Base-by-base conservation (phyloP, 2,113 vertebrate genomes). In the Tympanuchus pallidicinctus region DNA sequence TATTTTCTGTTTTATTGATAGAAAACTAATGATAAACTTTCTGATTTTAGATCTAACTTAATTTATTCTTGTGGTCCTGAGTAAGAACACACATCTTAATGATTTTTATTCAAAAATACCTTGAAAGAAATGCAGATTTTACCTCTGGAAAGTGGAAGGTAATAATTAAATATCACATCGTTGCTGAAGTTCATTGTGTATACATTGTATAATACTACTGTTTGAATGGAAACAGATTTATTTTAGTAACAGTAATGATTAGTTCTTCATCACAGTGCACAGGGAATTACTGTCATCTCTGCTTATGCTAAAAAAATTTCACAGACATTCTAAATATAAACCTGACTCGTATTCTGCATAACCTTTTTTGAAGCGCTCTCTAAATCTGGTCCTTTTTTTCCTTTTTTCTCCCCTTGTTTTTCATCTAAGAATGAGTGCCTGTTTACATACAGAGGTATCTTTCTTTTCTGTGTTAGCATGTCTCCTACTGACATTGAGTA, bases 261-360 rank as follows among this genome's bases (percentile, higher is more conserved):
- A 91, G 27, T 32, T 64, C 91, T 76, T 63, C 2, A 7, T 78
- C 73, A 56, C 7, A 73, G 38, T 79, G 42, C 32, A 76, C 30
- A 79, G 60, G 67, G 74, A 91, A 76, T 94, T 79, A 77, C 67
- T 81, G 28, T 88, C 69, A 45, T 72, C 56, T 79, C 70, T 80
- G 32, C 24, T 92, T 85, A 77, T 25, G 47, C 61, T 89, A 81
- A 80, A 91, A 83, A 32, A 78, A 87, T 86, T 92, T 75, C 89
- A 89, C 27, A 85, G 60, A 32, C 0, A 0, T 94, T 85, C 20
- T 90, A 52, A 86, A 73, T 60, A 73, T 77, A 73, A 92, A 36
- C 8, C 34, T 76, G 59, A 86, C 84, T 78, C 70, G 57, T 52
- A 47, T 36, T 57, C 38, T 86, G 13, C 48, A 61, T 13, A 88